Evolutionary conservation across 2,797 vertebrate species (phyloP), one percentile per base, ranked within the genome.

Genomic region (Dendrocincla tyrannina): DNA sequence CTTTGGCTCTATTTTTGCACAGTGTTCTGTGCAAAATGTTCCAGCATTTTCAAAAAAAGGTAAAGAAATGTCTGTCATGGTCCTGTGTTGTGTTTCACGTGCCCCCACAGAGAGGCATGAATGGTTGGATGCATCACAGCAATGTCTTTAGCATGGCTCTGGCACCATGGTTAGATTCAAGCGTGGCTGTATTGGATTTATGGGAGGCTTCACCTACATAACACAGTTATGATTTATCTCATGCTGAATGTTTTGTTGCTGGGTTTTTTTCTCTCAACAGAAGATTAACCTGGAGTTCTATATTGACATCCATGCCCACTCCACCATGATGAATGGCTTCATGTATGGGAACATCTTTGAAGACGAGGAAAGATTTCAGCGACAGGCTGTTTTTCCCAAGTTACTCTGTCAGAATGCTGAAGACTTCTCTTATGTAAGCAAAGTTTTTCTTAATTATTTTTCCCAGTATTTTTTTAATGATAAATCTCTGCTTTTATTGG

Each of bases 311-410:
- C 99, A 99, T 64, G 99, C 99, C 95, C 99, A 99, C 98, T 99
- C 99, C 97, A 99, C 99, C 97, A 99, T 99, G 99, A 99, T 99
- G 98, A 99, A 99, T 85, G 99, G 99, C 96, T 99, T 99, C 98
- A 99, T 99, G 99, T 99, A 99, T 23, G 99, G 99, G 88, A 99
- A 99, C 83, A 99, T 99, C 97, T 99, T 99, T 75, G 99, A 99
- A 96, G 99, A 99, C 1, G 99, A 99, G 94, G 99, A 99, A 93
- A 98, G 99, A 15, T 99, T 99, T 97, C 99, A 99, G 97, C 98
- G 99, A 88, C 99, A 99, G 97, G 99, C 99, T 56, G 97, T 99
- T 93, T 99, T 99, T 85, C 99, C 99, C 76, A 98, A 98, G 91
- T 98, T 99, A 60, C 98, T 99, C 85, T 99, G 99, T 96, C 98